Evolutionary conservation across 1,140 invertebrate species (phyloP), one percentile per base, ranked within the genome.

Genomic region (Oncopodura yosiiana): DNA sequence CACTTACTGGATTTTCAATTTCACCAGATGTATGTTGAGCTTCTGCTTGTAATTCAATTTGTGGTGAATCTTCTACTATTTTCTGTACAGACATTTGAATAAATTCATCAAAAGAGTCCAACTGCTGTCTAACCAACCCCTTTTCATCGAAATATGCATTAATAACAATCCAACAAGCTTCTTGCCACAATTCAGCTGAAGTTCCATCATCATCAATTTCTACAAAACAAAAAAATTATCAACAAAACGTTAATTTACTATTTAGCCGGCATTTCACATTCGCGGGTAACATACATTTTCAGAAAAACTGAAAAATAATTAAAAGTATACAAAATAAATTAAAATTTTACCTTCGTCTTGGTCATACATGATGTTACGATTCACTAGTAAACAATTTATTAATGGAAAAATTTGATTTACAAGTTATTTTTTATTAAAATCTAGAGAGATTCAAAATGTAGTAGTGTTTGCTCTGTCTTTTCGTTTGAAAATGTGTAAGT

Each of bases 131-230:
- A n/a, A 99, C 94, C 38, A 99, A 77, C 71, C 90, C 94, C 75
- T 99, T 99, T 70, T 99, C 94, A 70, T 99, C 94, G 73, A 99
- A 99, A 73, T 98, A 99, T 2, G 94, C 90, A 68, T 93, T 94
- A 66, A 99, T 99, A 37, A 99, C 94, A 69, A 97, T 95, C 95
- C 95, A 99, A 68, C 94, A 98, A n/a, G 94, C 94, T 78, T 99
- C 95, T 73, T 99, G 92, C 93, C 93, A 97, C 50, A 95, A 73
- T 68, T 95, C 91, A 14, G 88, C 83, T 12, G 90, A 92, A 65
- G 96, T 93, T 73, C 95, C 91, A 69, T 88, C 86, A 12, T 76
- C 77, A 62, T 89, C 84, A 62, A 86, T 84, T 64, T 84, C 82
- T 51, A 83, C 81, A 68, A 78, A 23, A 26, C 23, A 44, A 44